Percentiles rank a stretch among this genome's conserved stretches.
These are phyloP conservation scores for Copidosoma floridanum DNA, from an alignment of 1,140 invertebrate genomes.

Conservation along the genomic window DNA sequence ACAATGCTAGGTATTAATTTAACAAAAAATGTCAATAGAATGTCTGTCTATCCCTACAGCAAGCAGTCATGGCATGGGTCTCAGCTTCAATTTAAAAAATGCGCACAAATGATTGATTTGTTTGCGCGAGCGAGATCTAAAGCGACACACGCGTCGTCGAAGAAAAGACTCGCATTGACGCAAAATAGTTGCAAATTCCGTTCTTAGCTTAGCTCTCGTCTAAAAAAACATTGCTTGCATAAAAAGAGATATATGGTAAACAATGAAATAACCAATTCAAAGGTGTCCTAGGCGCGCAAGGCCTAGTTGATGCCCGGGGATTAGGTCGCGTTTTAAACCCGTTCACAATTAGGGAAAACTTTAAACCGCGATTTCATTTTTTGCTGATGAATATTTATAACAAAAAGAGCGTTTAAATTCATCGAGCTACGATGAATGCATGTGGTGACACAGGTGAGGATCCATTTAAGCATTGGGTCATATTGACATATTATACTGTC, in stretches of 20 bases:
- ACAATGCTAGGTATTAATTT: slow-evolving; percentile 33
- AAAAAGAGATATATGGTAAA: slow-evolving; percentile 28
- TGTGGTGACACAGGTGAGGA: slow-evolving; percentile 50
- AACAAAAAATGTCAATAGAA: slow-evolving; percentile 50
- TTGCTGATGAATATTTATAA: slow-evolving; percentile 44
- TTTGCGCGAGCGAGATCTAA: slow-evolving; percentile 38
- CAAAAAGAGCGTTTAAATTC: slow-evolving; percentile 43
- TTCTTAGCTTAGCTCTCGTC: slow-evolving; percentile 23
- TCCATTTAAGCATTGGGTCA: slow-evolving; percentile 48
- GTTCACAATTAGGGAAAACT: slow-evolving; percentile 34
- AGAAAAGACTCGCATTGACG: slow-evolving; percentile 41
- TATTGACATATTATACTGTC: slow-evolving; percentile 40
- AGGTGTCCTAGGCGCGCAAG: slow-evolving; percentile 55
- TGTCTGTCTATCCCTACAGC: slow-evolving; percentile 57
- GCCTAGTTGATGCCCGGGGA: slow-evolving; percentile 46
- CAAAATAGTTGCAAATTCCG: slow-evolving; percentile 24
- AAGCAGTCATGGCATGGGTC: slow-evolving; percentile 50
- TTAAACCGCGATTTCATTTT: slow-evolving; percentile 31
- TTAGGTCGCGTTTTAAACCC: slow-evolving; percentile 57
- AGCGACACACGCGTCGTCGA: slow-evolving; percentile 46
- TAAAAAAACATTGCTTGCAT: slow-evolving; percentile 15
- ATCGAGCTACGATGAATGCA: slow-evolving; percentile 24
- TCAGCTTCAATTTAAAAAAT: slow-evolving; percentile 50
- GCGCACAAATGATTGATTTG: slow-evolving; percentile 45
- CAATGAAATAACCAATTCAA: too few relatives aligned